Evolutionary conservation across 2,888 invertebrate species (phyloP), one percentile per base, ranked within the genome.

Genomic region (Nycteola revayana): DNA sequence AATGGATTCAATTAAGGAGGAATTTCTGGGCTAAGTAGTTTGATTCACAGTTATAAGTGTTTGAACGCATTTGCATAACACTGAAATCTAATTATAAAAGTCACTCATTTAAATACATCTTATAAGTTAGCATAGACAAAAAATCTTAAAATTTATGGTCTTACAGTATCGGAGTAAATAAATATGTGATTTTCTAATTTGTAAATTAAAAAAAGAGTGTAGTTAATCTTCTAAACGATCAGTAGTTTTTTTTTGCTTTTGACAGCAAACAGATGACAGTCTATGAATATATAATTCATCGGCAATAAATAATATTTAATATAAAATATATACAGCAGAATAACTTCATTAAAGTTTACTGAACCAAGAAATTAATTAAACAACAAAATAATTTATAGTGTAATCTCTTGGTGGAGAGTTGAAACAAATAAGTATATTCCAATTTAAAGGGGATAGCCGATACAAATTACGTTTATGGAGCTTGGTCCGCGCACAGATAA

Each of bases 381-480:
- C 53, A 60, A 68, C 65, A 63, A 43, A 63, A 59, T 66, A 63
- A 77, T 76, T 76, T 71, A 76, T 70, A 51, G 54, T 46, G 60
- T 63, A 68, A 73, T 71, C 64, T 65, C 47, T 56, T 54, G 55
- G 54, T 52, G 49, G 42, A 60, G 61, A 66, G 59, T 59, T 68
- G 68, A 66, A 77, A 78, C 76, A 78, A 81, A 80, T 80, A 75
- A 75, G 72, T 73, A 75, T 70, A 76, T 79, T 72, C 74, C 74
- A 78, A 80, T 79, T 78, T 73, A 67, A 71, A 75, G 61, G 63
- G 75, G 66, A 75, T 74, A 70, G 67, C 66, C 66, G 67, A 74
- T 77, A 83, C 78, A 82, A 82, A 83, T 82, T 76, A 83, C 79
- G 69, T 83, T 84, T 82, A 81, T 83, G 67, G 78, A 74, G 72